Base-by-base conservation (phyloP, 2,888 invertebrate genomes). In the Lissonota sp. region DNA sequence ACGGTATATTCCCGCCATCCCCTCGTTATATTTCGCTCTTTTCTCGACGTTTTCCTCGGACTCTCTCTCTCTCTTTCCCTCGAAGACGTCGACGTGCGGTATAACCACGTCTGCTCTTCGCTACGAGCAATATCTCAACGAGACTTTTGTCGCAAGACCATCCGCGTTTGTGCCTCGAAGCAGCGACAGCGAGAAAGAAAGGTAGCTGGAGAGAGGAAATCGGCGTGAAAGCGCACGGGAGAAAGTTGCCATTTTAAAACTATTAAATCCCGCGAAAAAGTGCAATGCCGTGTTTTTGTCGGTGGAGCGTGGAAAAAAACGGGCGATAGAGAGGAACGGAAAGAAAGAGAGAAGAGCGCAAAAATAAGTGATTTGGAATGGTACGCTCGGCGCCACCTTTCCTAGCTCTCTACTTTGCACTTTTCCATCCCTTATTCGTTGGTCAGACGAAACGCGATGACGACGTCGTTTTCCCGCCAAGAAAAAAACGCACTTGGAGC, bases 251-350 rank as follows among this genome's bases (percentile, higher is more conserved):
- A 74, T 85, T 86, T 82, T 58, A 74, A 83, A 84, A 84, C 84
- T 85, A 84, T 85, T 84, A 78, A 86, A 84, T 75, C 80, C 72
- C 71, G 37, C 79, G 83, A 85, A 87, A 87, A 87, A 86, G 84
- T 84, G 86, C 87, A 84, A 85, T 86, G 83, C 84, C 84, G 84
- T 84, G 85, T 85, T 84, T 81, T 78, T 74, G 71, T 57, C 70
- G 60, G 49, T 58, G 77, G 77, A 53, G 63, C 77, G 63, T 76
- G 81, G 78, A 60, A 79, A 70, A 75, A 14, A 84, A 69, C 60
- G 42, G 8, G 66, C 57, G 57, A 74, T 62, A 37, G 8, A 46
- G 62, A 74, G 62, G 57, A 57, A 63, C 14, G 73, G 71, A 67
- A 58, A 72, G 57, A 6, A 2, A 53, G 63, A 69, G 53, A 26